phyloP scores from a whole-genome alignment of 1,140 invertebrate species.

The Tribolium castaneum region DNA sequence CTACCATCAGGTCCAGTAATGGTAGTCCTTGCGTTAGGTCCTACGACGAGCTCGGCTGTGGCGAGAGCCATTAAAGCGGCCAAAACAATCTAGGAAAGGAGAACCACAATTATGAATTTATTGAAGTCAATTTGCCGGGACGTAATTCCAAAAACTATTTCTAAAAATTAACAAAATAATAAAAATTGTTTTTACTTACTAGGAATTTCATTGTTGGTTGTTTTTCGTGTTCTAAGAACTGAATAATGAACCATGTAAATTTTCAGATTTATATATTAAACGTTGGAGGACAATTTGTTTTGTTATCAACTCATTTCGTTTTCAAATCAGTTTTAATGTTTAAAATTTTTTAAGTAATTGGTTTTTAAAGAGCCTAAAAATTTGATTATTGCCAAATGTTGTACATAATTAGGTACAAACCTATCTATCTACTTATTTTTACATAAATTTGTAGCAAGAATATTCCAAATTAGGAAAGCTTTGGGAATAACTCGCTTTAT shows the following conservation, averaged over 20 bases:
- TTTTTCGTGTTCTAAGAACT: not conserved
- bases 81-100: constrained; percentile 28
- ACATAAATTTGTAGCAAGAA: no score
- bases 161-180: not conserved
- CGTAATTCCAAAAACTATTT: not conserved
- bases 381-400: not conserved
- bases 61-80: constrained; percentile 11
- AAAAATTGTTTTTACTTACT: not conserved
- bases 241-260: not conserved
- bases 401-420: no score
- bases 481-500: no score
- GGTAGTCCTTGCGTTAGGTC: constrained; percentile 3
- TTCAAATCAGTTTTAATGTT: not conserved
- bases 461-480: no score
- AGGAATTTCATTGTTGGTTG: constrained; percentile 27
- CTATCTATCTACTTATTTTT: no score
- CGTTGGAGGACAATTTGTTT: not conserved
- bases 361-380: not conserved
- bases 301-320: not conserved
- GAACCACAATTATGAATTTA: not conserved
- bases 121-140: not conserved
- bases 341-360: not conserved
- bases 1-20: constrained; percentile 30
- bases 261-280: not conserved
- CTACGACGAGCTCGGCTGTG: not conserved